These are phyloP conservation scores for Dinoponera quadriceps DNA, from an alignment of 1,140 invertebrate species.

Conservation along the genomic window DNA sequence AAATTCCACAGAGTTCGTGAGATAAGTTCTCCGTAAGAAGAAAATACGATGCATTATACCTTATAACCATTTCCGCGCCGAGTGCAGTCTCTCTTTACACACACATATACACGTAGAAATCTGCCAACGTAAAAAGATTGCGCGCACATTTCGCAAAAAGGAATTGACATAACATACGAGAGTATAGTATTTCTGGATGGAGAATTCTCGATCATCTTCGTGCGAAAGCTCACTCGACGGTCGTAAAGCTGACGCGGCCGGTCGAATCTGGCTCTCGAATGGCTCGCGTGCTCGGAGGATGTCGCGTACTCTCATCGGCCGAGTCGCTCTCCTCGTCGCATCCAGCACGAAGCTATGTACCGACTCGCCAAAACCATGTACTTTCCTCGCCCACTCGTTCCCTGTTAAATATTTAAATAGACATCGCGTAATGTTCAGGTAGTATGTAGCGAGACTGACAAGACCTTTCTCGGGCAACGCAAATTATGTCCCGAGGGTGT, in stretches of 20 bases:
- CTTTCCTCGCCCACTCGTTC: background rate
- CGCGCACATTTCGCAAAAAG: background rate
- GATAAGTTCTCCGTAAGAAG: too few species aligned
- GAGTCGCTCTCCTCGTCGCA: background rate
- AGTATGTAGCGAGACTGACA: constrained; percentile 35
- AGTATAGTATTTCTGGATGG: background rate
- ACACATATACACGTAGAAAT: background rate
- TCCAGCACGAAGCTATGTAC: background rate
- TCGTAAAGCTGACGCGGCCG: background rate
- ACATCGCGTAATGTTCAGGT: constrained; percentile 20
- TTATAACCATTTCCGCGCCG: too few species aligned
- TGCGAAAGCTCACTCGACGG: background rate
- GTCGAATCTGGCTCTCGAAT: background rate
- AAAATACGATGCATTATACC: too few species aligned
- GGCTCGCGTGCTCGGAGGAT: background rate
- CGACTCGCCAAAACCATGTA: background rate
- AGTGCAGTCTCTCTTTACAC: background rate
- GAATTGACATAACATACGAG: background rate
- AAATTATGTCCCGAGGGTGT: constrained; percentile 72
- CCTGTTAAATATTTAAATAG: constrained; percentile 69
- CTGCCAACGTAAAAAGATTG: background rate
- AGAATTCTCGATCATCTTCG: background rate
- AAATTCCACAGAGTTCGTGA: too few species aligned
- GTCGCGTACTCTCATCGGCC: background rate
- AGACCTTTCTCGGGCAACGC: constrained; percentile 55